These are phyloP conservation scores for Embiotoca jacksoni DNA, from an alignment of 2,113 vertebrate species.

Conservation along the genomic window DNA sequence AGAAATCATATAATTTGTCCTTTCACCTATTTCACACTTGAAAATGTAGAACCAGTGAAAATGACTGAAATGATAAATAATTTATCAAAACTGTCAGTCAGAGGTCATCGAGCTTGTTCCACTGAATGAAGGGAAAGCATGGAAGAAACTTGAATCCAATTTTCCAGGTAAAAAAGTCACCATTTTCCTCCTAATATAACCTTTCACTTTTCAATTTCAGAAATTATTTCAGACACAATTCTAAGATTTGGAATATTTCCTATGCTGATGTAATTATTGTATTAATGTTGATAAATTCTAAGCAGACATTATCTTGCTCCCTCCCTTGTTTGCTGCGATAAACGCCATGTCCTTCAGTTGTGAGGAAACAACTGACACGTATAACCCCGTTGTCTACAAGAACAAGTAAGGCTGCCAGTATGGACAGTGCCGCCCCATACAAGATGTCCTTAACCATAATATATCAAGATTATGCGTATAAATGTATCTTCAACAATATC, in stretches of 20 bases:
- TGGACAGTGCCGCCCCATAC: too few relatives aligned
- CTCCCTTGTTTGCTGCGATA: not conserved
- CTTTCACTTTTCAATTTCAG: not conserved
- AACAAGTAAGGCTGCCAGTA: too few relatives aligned
- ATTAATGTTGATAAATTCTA: too few relatives aligned
- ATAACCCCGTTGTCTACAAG: not conserved
- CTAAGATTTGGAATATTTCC: too few relatives aligned
- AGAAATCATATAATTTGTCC: not conserved
- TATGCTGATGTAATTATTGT: too few relatives aligned
- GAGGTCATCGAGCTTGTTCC: not conserved
- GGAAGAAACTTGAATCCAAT: not conserved
- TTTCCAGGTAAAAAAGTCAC: not conserved
- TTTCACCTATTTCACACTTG: constrained; percentile 3
- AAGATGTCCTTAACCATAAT: too few relatives aligned
- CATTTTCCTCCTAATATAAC: not conserved
- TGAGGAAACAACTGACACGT: not conserved
- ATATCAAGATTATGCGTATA: too few relatives aligned
- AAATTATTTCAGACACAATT: too few relatives aligned
- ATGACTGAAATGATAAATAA: not conserved
- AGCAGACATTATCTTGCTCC: not conserved
- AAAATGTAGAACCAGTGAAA: not conserved
- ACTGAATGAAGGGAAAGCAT: not conserved
- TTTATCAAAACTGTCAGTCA: not conserved
- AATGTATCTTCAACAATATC: too few relatives aligned
- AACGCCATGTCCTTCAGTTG: not conserved